Evolutionary conservation across 1,140 invertebrate genomes (phyloP).

Genomic region (Parasteatoda tepidariorum): DNA sequence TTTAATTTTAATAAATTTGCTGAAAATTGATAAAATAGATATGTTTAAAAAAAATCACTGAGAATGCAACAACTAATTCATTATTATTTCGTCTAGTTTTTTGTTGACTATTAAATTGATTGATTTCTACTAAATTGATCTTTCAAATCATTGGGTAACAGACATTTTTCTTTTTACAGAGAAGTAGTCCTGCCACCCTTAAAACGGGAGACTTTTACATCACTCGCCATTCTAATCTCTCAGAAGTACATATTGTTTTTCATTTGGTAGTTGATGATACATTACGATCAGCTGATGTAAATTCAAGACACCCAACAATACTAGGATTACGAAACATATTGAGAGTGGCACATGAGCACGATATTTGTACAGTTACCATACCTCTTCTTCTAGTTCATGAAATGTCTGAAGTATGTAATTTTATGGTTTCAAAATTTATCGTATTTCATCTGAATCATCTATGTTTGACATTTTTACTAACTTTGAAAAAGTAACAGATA

Average conservation of each 20-base stretch:
- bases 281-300: constrained; percentile 81
- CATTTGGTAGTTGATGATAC: constrained; percentile 86
- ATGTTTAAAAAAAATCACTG: too few species aligned
- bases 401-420: constrained; percentile 59
- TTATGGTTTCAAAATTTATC: too few species aligned
- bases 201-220: constrained; percentile 93
- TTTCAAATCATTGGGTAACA: too few species aligned
- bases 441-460: too few species aligned
- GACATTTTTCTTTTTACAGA: constrained; percentile 22
- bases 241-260: constrained; percentile 93
- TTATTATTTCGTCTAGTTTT: too few species aligned
- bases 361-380: constrained; percentile 92
- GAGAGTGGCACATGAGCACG: constrained; percentile 91
- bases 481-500: too few species aligned
- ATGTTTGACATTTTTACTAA: too few species aligned
- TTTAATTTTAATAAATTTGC: too few species aligned
- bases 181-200: constrained; percentile 41
- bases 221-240: constrained; percentile 94
- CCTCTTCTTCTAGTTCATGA: constrained; percentile 90
- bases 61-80: too few species aligned
- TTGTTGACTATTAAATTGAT: too few species aligned
- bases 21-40: not conserved
- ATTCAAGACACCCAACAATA: constrained; percentile 92
- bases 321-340: constrained; percentile 94
- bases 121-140: too few species aligned